Base-by-base conservation (phyloP, 2,888 invertebrate species). In the Holacanthella duospinosa region DNA sequence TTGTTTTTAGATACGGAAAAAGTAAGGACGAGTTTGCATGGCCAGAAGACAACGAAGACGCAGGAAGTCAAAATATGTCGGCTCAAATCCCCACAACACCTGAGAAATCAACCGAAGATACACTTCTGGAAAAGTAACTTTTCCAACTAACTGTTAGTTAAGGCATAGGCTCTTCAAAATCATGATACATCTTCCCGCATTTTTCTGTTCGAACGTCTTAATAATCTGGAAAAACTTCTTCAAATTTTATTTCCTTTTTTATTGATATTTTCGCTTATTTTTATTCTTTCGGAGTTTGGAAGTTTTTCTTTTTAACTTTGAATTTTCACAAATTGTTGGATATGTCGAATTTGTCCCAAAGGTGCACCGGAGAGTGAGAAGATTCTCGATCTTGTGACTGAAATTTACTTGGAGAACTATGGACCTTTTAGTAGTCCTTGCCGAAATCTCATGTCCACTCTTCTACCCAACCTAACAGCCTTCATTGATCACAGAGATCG, bases 1-100 rank as follows among this genome's bases (percentile, higher is more conserved):
- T n/a, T n/a, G n/a, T n/a, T 61, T 66, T 60, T 72, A 86, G 86
- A 74, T 95, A 95, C 76, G 93, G 93, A 1, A 94, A 93, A 79
- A 89, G 91, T 1, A 96, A 96, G 78, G 95, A 95, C 76, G 83
- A 87, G 1, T 94, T 96, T 75, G 94, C 94, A 53, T 96, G 95
- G 96, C 94, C 94, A 0, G 95, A 96, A 75, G 85, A 84, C 9
- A 94, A 95, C 74, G 95, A 95, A 67, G 77, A 80, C 29, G 63
- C 72, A 1, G 60, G 64, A 21, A 55, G 66, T 1, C 63, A 62
- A 29, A 64, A 63, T 16, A 71, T 78, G n/a, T 75, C 76, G 16
- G 16, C 64, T 16, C 19, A 58, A 9, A 16, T n/a, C 44, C 43
- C 3, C 27, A 19, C 36, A 75, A 77, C 12, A 76, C 77, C 60